phyloP scores from a whole-genome alignment of 2,797 vertebrate species.

The Helostoma temminkii region DNA sequence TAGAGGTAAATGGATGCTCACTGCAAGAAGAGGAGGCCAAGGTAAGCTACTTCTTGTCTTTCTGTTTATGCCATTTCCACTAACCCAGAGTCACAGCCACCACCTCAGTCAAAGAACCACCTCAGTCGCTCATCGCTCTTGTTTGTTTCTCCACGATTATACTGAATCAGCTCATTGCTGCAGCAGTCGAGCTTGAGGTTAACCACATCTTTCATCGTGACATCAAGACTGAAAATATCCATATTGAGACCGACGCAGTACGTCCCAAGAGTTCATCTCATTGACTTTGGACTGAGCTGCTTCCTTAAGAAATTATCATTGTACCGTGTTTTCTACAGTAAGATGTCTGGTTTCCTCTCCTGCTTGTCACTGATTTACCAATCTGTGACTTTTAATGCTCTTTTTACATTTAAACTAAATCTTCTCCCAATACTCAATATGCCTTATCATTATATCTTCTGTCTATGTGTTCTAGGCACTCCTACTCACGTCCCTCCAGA shows the following conservation, averaged over 20 bases:
- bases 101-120: too few relatives aligned
- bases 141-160: not conserved
- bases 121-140: not conserved
- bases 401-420: too few relatives aligned
- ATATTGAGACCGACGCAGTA: not conserved
- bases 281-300: too few relatives aligned
- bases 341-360: not conserved
- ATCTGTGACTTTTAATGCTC: not conserved
- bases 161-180: conserved; percentile 25
- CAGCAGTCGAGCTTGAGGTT: not conserved
- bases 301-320: too few relatives aligned
- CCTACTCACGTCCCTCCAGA: conserved; percentile 12
- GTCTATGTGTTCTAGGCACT: conserved; percentile 10
- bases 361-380: not conserved
- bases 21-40: not conserved
- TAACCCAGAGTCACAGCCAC: too few relatives aligned
- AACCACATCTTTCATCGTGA: conserved; percentile 21
- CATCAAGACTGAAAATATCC: conserved; percentile 36
- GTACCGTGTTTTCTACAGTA: conserved; percentile 2
- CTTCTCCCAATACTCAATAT: too few relatives aligned
- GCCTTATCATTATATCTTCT: not conserved
- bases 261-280: too few relatives aligned
- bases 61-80: too few relatives aligned
- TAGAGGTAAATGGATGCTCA: not conserved
- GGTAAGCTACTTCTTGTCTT: conserved; percentile 13